phyloP scores from a whole-genome alignment of 2,888 invertebrate genomes.

The Cheilosia urbana region DNA sequence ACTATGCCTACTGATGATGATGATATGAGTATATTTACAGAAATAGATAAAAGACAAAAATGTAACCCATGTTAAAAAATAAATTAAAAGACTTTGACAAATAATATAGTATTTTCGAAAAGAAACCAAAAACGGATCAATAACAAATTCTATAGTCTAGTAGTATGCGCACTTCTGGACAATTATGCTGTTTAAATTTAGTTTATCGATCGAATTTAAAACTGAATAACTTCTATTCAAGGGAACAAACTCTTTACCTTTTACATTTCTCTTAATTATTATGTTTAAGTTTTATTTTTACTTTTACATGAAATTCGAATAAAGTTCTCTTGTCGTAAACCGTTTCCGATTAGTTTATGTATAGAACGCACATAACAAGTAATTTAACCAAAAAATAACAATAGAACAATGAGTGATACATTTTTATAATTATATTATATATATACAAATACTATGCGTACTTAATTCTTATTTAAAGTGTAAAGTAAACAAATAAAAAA shows the following conservation, averaged over 20 bases:
- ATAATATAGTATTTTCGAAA: slow-evolving; percentile 56
- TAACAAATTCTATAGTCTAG: slow-evolving; percentile 47
- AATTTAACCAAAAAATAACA: slow-evolving; percentile 74
- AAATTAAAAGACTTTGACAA: slow-evolving; percentile 70
- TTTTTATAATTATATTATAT: slow-evolving; percentile 51
- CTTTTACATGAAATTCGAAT: slow-evolving; percentile 15
- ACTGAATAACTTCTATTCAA: slow-evolving; percentile 37
- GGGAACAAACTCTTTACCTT: slow-evolving; percentile 31
- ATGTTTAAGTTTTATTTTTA: slow-evolving; percentile 14
- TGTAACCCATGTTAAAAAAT: slow-evolving; percentile 10
- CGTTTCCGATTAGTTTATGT: slow-evolving; percentile 57
- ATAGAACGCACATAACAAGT: slow-evolving; percentile 41
- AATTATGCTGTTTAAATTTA: slow-evolving; percentile 59
- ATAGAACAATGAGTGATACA: slow-evolving; percentile 75
- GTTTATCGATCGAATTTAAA: slow-evolving; percentile 61
- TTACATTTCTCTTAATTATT: slow-evolving; percentile 6
- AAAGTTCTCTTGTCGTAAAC: slow-evolving; percentile 68
- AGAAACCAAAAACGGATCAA: slow-evolving; percentile 8
- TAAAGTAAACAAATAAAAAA: slow-evolving; percentile 24
- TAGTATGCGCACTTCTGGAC: slow-evolving; percentile 9
- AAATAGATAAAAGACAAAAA: slow-evolving; percentile 32
- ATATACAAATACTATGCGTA: slow-evolving; percentile 28
- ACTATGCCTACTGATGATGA: not conserved
- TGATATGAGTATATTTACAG: not conserved
- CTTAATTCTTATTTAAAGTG: slow-evolving; percentile 69